Base-by-base conservation (phyloP, 2,797 vertebrate genomes). In the Carapus acus region DNA sequence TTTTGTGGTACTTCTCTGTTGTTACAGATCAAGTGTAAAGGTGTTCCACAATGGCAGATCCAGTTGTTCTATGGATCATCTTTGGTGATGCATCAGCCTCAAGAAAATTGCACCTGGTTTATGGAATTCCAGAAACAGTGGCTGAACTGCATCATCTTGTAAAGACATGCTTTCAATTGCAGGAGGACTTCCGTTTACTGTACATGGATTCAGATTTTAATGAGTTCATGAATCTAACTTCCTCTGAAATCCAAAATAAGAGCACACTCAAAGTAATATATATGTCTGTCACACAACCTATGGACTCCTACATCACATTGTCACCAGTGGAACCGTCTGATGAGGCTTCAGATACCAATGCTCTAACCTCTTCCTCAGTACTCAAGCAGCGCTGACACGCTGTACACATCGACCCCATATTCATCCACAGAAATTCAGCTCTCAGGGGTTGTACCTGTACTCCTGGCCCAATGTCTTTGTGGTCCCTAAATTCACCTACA, bases 161-260 rank as follows among this genome's bases (percentile, higher is more conserved):
- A 36, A 61, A 49, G 59, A 67, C 42, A 36, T 46, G 5, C 41
- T 73, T 54, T 66, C 19, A 43, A 9, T 14, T 73, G 19, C 7
- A 56, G 13, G 61, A 67, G 17, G 38, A 73, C n/a, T 70, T 77
- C 8, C 16, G 43, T 1, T 41, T 74, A 49, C 66, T 72, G 7
- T 74, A 73, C 40, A 49, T 45, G 48, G 56, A 74, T 38, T 1
- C 18, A 38, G 65, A 76, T 15, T 74, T 79, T 34, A 58, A 62
- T 2, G 29, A 55, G 3, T 71, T 65, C 29, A 49, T 70, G n/a
- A 71, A 72, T 7, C 38, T 71, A 13, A 61, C 59, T 37, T 54
- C 29, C 3, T 57, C 33, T 55, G 64, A 67, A 37, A 65, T 74
- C 13, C 2, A 58, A 66, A 13, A 71, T 15, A 54, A 49, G 12